These are phyloP conservation scores for Ailurus styani DNA, from an alignment of 2,113 vertebrate species.

Conservation along the genomic window DNA sequence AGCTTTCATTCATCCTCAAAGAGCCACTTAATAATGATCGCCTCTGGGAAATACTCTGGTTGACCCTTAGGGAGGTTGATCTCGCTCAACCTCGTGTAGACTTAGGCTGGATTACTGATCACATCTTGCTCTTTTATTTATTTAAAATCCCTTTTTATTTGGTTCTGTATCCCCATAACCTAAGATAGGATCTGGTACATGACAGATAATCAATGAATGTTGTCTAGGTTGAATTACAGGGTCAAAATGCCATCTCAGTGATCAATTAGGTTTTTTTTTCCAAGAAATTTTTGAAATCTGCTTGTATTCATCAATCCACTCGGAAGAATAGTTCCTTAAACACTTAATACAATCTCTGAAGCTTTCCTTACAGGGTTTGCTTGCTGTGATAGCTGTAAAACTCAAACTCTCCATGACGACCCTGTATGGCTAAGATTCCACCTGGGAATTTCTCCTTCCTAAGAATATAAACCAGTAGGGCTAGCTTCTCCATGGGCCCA, in stretches of 20 bases:
- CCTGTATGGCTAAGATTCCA: background rate
- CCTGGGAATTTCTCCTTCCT: background rate
- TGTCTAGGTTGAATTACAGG: background rate
- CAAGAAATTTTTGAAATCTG: background rate
- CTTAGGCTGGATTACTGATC: background rate
- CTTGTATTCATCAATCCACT: background rate
- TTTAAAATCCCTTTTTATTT: background rate
- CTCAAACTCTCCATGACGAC: background rate
- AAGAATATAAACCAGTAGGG: background rate
- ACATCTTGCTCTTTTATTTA: background rate
- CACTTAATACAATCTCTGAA: background rate
- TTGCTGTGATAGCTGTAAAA: background rate
- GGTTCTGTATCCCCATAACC: background rate
- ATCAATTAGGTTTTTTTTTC: background rate
- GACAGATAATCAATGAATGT: background rate
- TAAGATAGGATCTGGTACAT: background rate
- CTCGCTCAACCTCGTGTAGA: background rate
- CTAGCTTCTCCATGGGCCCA: background rate
- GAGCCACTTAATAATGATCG: background rate
- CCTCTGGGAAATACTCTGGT: background rate
- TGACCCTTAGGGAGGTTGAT: background rate
- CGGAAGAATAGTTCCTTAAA: background rate
- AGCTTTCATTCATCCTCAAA: background rate
- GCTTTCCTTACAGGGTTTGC: background rate
- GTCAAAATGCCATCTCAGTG: background rate